Base-by-base conservation (phyloP, 2,113 vertebrate genomes). In the Gallinago jamesoni region DNA sequence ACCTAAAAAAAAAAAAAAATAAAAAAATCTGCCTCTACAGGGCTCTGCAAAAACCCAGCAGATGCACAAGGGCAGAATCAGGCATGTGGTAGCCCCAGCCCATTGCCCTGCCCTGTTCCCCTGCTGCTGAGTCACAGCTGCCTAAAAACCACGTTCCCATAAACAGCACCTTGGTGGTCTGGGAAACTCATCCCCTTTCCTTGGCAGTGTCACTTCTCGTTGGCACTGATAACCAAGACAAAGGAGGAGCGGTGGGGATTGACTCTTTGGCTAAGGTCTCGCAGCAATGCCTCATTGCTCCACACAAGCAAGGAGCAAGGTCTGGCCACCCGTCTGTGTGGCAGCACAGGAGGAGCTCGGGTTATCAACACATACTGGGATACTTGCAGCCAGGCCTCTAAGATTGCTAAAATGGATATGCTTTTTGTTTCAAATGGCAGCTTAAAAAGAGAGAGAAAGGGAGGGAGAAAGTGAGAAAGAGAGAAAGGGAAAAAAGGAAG, bases 61-160 rank as follows among this genome's bases (percentile, higher is more conserved):
- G 50, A 76, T 14, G 8, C 33, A 41, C 0, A 1, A 0, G 1
- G 33, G 19, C 37, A 33, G 56, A 47, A 63, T n/a, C 22, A 64
- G 53, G 14, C n/a, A 28, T 3, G 15, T 48, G 15, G 22, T 27
- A 69, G 31, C 41, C 27, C 77, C 37, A 8, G 1, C 23, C 55
- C 28, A 8, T 57, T 57, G 25, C 25, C 48, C 30, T 47, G 62
- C 14, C n/a, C 13, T 35, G 33, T 35, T 68, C 25, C 41, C 18
- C 67, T 37, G 19, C 18, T 75, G 30, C 79, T n/a, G 43, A 64
- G 37, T 9, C 59, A 55, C 6, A 60, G 31, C 52, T 56, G 52
- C 48, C 45, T 56, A 83, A 64, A 55, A 31, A 47, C 17, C 27
- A 21, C 1, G 0, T 25, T 53, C n/a, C 48, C 70, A 60, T 25